Percentiles rank a stretch among this genome's conserved stretches.
Evolutionary conservation across 2,888 invertebrate genomes (phyloP).

Genomic region (Amphipoea lucens): DNA sequence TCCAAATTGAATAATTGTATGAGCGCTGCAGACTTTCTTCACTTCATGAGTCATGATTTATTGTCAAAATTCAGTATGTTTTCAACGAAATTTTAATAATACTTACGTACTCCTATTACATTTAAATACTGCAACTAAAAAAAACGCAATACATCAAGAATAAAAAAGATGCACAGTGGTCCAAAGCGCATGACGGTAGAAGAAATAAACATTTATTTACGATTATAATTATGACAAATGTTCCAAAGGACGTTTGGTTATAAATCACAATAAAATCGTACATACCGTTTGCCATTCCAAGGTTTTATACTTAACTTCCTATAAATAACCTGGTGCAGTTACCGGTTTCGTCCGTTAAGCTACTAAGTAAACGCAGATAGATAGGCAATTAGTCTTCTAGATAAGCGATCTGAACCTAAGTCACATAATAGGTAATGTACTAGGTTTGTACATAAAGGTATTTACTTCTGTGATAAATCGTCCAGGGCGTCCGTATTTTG

Average conservation of each 20-base stretch:
- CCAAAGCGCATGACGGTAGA: slow-evolving; percentile 4
- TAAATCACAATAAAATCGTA: slow-evolving; percentile 79
- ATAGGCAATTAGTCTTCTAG: slow-evolving; percentile 81
- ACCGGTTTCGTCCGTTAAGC: slow-evolving; percentile 75
- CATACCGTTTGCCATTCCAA: slow-evolving; percentile 77
- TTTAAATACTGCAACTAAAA: background rate
- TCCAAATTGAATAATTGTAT: slow-evolving; percentile 4
- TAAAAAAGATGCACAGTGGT: slow-evolving; percentile 27
- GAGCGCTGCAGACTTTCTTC: background rate
- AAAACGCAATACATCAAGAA: background rate
- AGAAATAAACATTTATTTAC: slow-evolving; percentile 51
- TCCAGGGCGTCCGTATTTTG: slow-evolving; percentile 58
- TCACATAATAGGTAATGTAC: slow-evolving; percentile 66
- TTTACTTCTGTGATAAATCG: slow-evolving; percentile 67
- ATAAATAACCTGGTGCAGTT: slow-evolving; percentile 70
- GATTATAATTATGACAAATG: slow-evolving; percentile 76
- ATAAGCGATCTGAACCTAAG: slow-evolving; percentile 77
- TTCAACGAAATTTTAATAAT: background rate
- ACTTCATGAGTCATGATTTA: slow-evolving; percentile 2
- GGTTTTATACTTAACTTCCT: slow-evolving; percentile 79
- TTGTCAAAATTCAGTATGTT: background rate
- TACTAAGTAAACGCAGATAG: slow-evolving; percentile 76
- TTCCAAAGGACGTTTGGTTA: slow-evolving; percentile 68
- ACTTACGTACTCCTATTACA: background rate
- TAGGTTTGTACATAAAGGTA: slow-evolving; percentile 63